Evolutionary conservation across 2,888 invertebrate genomes (phyloP).

Genomic region (Asteroscopus sphinx): DNA sequence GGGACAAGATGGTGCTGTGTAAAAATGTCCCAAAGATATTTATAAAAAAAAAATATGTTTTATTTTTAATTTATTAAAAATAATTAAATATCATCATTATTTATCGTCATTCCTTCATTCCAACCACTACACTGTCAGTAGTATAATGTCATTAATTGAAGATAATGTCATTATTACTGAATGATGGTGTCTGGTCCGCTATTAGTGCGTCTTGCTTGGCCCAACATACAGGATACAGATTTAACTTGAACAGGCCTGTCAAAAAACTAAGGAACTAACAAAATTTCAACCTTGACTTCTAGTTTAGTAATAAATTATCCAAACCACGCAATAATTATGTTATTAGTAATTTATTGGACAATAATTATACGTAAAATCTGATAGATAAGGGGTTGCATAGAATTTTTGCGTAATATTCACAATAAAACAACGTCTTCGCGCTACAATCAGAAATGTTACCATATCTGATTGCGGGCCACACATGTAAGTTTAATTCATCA

Average conservation of each 20-base stretch:
- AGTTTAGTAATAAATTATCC: slow-evolving; percentile 32
- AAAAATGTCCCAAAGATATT: no score
- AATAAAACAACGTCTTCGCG: slow-evolving; percentile 49
- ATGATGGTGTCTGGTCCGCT: no score
- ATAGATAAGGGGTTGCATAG: slow-evolving; percentile 52
- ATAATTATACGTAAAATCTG: slow-evolving; percentile 43
- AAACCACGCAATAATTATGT: slow-evolving; percentile 26
- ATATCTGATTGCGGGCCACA: slow-evolving; percentile 37
- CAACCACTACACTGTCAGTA: no score
- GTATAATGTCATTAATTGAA: no score
- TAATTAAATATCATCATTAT: no score
- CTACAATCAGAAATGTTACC: slow-evolving; percentile 49
- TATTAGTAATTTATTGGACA: slow-evolving; percentile 44
- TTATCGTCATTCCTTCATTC: no score
- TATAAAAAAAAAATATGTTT: no score
- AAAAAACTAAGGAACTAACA: slow-evolving; percentile 1
- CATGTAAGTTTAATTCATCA: slow-evolving; percentile 57
- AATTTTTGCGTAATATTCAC: slow-evolving; percentile 48
- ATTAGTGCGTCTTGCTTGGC: no score
- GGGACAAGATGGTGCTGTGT: no score
- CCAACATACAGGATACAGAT: no score
- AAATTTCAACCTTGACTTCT: slow-evolving; percentile 27
- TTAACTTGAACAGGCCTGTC: background rate
- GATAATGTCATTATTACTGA: no score
- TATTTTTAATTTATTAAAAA: no score